Conservation (phyloP, 2,797 vertebrate species). For the Hapalemur alaotrensis region DNA sequence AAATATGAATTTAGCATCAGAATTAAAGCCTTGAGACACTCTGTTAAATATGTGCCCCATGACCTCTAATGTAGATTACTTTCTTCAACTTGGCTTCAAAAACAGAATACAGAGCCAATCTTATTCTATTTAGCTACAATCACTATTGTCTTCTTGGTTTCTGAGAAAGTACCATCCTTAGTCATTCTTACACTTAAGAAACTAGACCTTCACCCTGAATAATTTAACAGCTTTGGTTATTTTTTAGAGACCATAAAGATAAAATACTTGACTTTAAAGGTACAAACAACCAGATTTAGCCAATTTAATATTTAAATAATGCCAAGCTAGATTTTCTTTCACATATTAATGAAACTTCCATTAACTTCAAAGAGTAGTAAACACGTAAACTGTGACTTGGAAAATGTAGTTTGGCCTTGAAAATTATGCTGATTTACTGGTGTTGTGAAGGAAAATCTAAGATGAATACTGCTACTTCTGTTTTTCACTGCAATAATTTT, state of each 20-base stretch:
- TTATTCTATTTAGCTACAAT: conserved; percentile 38
- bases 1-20: conserved; percentile 54
- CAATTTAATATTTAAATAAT: conserved; percentile 47
- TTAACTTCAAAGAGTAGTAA: conserved; percentile 36
- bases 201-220: conserved; percentile 7
- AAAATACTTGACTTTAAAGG: conserved; percentile 42
- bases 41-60: conserved; percentile 41
- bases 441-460: conserved; percentile 14
- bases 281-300: conserved; percentile 12
- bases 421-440: conserved; percentile 40
- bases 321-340: conserved; percentile 24
- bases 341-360: conserved; percentile 42
- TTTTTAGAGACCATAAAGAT: neutral
- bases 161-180: neutral
- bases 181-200: conserved; percentile 39
- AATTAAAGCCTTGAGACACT: conserved; percentile 48
- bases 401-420: conserved; percentile 46
- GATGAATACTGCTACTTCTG: neutral
- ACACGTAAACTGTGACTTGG: neutral
- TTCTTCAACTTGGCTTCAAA: conserved; percentile 35
- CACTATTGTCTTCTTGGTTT: conserved; percentile 11
- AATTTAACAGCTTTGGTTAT: conserved; percentile 1
- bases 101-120: neutral
- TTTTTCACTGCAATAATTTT: conserved; percentile 34
- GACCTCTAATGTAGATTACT: conserved; percentile 49